Conservation (phyloP, 1,140 invertebrate genomes). For the Hylaeus volcanicus region DNA sequence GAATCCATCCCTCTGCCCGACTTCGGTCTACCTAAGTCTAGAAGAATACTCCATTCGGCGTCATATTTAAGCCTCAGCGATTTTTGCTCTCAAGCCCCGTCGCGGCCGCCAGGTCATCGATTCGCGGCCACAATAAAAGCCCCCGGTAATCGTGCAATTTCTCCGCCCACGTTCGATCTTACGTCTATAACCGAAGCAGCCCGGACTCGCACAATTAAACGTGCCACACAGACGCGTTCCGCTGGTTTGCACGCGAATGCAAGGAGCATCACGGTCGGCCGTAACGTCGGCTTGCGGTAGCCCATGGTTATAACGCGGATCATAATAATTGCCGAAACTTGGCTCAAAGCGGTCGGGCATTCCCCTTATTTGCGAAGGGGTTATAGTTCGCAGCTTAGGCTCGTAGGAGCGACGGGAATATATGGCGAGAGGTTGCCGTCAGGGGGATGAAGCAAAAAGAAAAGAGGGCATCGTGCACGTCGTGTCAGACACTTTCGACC, state of each 20-base stretch:
- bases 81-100: neutral
- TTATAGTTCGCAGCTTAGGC: conserved; percentile 31
- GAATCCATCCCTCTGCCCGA: too few relatives aligned
- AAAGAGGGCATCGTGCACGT: conserved; percentile 11
- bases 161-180: neutral
- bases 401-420: neutral
- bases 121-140: neutral
- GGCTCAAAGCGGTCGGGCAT: conserved; percentile 48
- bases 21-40: too few relatives aligned
- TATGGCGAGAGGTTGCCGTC: neutral
- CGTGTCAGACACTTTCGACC: conserved; percentile 55
- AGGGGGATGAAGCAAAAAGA: neutral
- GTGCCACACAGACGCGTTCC: too few relatives aligned
- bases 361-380: conserved; percentile 50
- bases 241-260: conserved; percentile 37
- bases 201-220: neutral
- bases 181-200: neutral
- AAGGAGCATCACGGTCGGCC: conserved; percentile 15
- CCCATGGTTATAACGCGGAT: conserved; percentile 48
- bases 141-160: neutral
- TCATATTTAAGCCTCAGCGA: too few relatives aligned
- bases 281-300: conserved; percentile 33
- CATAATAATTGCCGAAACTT: conserved; percentile 66
- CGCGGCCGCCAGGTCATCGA: conserved; percentile 3
- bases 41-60: too few relatives aligned